These are phyloP conservation scores for Epinephelus malabaricus DNA, from an alignment of 2,797 vertebrate species.

Conservation along the genomic window DNA sequence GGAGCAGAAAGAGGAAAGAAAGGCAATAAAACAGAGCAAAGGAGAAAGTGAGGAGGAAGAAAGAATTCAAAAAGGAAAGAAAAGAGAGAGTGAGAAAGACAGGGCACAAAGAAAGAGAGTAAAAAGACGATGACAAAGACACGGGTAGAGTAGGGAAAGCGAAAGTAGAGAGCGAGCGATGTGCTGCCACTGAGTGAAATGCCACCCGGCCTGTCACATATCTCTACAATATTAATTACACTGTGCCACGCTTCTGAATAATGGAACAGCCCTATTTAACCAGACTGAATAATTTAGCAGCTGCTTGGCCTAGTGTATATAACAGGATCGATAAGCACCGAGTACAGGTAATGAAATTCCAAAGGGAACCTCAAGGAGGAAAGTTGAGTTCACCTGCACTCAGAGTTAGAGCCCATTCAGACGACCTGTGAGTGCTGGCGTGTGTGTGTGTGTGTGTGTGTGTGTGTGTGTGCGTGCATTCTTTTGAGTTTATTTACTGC, in stretches of 20 bases:
- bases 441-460: slow-evolving; percentile 10
- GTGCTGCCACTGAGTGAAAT: slow-evolving; percentile 79
- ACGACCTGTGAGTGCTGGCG: neutral
- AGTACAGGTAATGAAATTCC: slow-evolving; percentile 85
- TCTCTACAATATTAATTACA: slow-evolving; percentile 91
- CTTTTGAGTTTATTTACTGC: slow-evolving; percentile 25
- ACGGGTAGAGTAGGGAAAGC: slow-evolving; percentile 35
- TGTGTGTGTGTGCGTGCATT: neutral
- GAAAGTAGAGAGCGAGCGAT: slow-evolving; percentile 58
- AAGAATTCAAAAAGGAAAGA: slow-evolving; percentile 5
- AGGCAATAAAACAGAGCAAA: slow-evolving; percentile 8
- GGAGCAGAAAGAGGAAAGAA: neutral
- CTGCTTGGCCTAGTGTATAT: slow-evolving; percentile 84
- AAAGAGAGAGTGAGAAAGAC: slow-evolving; percentile 32
- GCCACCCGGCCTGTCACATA: slow-evolving; percentile 85
- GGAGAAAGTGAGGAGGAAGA: neutral
- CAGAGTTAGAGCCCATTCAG: slow-evolving; percentile 26
- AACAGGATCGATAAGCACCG: slow-evolving; percentile 86
- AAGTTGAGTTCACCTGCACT: slow-evolving; percentile 62
- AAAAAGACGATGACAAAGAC: slow-evolving; percentile 40
- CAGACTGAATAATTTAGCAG: slow-evolving; percentile 88
- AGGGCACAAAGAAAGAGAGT: slow-evolving; percentile 2
- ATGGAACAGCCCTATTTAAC: slow-evolving; percentile 90
- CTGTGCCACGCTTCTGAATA: slow-evolving; percentile 86
- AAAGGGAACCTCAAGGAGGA: slow-evolving; percentile 74